Base-by-base conservation (phyloP, 2,113 vertebrate species). In the Aegypius monachus region DNA sequence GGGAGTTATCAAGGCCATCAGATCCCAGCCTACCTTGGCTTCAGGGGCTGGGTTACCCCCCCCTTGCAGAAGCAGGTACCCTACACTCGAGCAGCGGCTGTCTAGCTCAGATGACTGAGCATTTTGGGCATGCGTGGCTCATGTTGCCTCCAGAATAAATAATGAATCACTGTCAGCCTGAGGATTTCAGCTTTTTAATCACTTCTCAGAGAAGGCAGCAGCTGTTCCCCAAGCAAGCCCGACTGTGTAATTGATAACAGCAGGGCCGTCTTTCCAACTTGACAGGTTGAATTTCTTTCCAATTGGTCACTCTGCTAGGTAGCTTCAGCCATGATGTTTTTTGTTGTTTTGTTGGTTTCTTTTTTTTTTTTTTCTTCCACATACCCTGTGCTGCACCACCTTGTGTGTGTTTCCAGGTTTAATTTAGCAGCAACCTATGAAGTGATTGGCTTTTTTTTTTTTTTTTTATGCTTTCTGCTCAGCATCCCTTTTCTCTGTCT, bases 81-180 rank as follows among this genome's bases (percentile, higher is more conserved):
- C 58, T 47, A 4, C 4, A 3, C 71, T 38, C 3, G 0, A 34
- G 59, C 56, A 19, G 26, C 9, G 1, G 26, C 56, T 42, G 18
- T 18, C 36, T 19, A 20, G 71, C 88, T 94, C 27, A 2, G 66
- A 3, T 79, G 85, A 25, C 90, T 3, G 25, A 53, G 56, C 5
- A 0, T 25, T 31, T 18, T 1, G 45, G 72, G 55, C 71, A 29
- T 21, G 43, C 11, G 66, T 20, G 56, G 80, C 85, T 97, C 94
- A 27, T 0, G 70, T 96, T 95, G 75, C 92, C 74, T 70, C n/a
- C 45, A 20, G 70, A 71, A 68, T 95, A 83, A 94, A 93, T 93
- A 92, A 92, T 94, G 86, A 77, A 94, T 92, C 58, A 9, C 10
- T 6, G 47, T 43, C 89, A 81, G 81, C 79, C 56, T 3, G 53